These are phyloP conservation scores for Acanthochromis polyacanthus DNA, from an alignment of 2,113 vertebrate genomes.

Conservation along the genomic window DNA sequence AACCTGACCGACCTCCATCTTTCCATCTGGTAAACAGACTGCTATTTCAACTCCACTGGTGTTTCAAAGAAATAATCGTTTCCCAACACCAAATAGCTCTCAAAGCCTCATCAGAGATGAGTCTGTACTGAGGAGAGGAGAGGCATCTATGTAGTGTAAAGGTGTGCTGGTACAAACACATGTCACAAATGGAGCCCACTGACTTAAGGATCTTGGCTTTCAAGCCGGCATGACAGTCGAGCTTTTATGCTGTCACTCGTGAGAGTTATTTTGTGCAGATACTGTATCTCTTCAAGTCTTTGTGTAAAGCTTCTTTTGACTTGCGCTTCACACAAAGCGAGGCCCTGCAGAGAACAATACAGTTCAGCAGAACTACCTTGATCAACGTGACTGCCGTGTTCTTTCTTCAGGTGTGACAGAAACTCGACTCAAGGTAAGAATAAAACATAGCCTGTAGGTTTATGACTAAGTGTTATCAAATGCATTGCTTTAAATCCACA, in stretches of 20 bases:
- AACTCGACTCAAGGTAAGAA: conserved; percentile 47
- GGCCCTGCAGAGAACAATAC: conserved; percentile 61
- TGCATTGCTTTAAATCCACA: conserved; percentile 70
- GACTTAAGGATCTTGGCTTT: conserved; percentile 40
- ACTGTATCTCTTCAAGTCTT: conserved; percentile 38
- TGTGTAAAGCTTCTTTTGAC: conserved; percentile 49
- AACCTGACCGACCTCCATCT: conserved; percentile 76
- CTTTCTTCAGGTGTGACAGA: conserved; percentile 69
- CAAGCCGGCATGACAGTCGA: conserved; percentile 33
- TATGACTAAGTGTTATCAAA: conserved; percentile 81
- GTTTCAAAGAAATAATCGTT: conserved; percentile 70
- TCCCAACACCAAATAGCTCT: conserved; percentile 54
- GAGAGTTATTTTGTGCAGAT: conserved; percentile 45
- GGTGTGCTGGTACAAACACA: conserved; percentile 29
- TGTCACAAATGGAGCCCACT: conserved; percentile 27
- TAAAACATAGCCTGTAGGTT: conserved; percentile 74
- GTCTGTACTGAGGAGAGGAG: conserved; percentile 14
- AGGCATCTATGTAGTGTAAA: conserved; percentile 30
- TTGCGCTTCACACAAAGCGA: conserved; percentile 55
- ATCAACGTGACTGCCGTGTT: conserved; percentile 41
- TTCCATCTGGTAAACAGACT: conserved; percentile 82
- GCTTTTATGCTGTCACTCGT: conserved; percentile 51
- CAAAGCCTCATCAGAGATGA: conserved; percentile 33
- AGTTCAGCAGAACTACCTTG: conserved; percentile 59
- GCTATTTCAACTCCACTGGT: conserved; percentile 69